These are phyloP conservation scores for Hesperophylax magnus DNA, from an alignment of 1,140 invertebrate species.

Conservation along the genomic window DNA sequence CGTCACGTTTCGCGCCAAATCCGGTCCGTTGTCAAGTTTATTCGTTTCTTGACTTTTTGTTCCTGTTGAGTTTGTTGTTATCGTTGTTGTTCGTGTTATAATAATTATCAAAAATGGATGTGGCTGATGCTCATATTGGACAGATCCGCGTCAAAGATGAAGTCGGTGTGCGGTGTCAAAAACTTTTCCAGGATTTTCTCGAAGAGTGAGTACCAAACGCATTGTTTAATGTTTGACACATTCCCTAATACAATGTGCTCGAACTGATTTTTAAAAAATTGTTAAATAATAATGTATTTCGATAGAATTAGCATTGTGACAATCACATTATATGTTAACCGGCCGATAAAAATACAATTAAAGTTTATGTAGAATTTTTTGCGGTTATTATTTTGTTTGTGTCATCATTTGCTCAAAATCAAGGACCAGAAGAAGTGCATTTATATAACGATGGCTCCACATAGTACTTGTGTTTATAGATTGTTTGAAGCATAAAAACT, in stretches of 20 bases:
- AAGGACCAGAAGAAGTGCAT: not conserved
- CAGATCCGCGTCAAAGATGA: constrained; percentile 86
- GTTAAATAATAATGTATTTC: not conserved
- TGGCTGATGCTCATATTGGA: constrained; percentile 75
- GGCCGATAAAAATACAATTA: not conserved
- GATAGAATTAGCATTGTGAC: not conserved
- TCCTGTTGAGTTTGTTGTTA: constrained; percentile 36
- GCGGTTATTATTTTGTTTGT: not conserved
- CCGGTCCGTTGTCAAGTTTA: constrained; percentile 2
- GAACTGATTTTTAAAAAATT: not conserved
- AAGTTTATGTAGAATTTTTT: not conserved
- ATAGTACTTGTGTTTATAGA: no score
- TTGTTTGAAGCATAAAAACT: no score
- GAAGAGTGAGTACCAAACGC: constrained; percentile 83
- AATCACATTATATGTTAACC: constrained; percentile 2
- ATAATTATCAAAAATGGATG: constrained; percentile 71
- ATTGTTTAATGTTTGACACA: not conserved
- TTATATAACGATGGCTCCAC: no score
- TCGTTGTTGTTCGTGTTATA: constrained; percentile 5
- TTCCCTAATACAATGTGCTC: constrained; percentile 54
- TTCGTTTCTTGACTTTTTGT: no score
- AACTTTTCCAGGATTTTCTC: constrained; percentile 95
- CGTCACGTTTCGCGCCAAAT: constrained; percentile 38
- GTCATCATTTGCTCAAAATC: not conserved
- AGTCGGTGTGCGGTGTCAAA: constrained; percentile 92